Conservation (phyloP, 1,140 invertebrate genomes). For the Drosophila yakuba region DNA sequence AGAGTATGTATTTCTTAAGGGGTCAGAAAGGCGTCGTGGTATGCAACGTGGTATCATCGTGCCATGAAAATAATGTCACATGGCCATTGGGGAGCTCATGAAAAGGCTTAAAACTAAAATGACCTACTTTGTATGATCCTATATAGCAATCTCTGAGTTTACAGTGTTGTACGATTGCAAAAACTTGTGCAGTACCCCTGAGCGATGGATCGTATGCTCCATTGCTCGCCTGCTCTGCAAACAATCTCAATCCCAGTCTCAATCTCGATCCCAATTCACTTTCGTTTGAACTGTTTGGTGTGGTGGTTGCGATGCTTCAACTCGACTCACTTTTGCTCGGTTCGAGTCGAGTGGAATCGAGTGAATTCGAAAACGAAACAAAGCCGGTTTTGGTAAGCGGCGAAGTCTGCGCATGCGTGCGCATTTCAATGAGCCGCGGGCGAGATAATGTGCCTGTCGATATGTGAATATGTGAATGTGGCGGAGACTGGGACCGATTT, state of each 20-base stretch:
- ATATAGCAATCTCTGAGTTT: too few species aligned
- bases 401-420: conserved; percentile 63
- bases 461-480: background rate
- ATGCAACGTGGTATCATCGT: too few species aligned
- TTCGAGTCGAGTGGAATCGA: conserved; percentile 8
- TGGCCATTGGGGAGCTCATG: too few species aligned
- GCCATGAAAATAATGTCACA: too few species aligned
- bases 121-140: too few species aligned
- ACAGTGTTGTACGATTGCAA: too few species aligned
- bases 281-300: conserved; percentile 67
- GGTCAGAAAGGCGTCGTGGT: too few species aligned
- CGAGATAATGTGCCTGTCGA: conserved; percentile 6
- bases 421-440: conserved; percentile 68
- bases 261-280: conserved; percentile 64
- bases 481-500: background rate
- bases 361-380: conserved; percentile 8
- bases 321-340: conserved; percentile 2
- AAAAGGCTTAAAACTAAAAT: too few species aligned
- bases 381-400: conserved; percentile 42
- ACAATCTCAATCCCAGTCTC: conserved; percentile 6
- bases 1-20: too few species aligned
- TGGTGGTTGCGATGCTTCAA: conserved; percentile 19
- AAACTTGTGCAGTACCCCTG: background rate
- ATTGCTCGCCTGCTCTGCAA: conserved; percentile 11
- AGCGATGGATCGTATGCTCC: conserved; percentile 1